These are phyloP conservation scores for Odobenus rosmarus DNA, from an alignment of 2,113 vertebrate species.

Conservation along the genomic window DNA sequence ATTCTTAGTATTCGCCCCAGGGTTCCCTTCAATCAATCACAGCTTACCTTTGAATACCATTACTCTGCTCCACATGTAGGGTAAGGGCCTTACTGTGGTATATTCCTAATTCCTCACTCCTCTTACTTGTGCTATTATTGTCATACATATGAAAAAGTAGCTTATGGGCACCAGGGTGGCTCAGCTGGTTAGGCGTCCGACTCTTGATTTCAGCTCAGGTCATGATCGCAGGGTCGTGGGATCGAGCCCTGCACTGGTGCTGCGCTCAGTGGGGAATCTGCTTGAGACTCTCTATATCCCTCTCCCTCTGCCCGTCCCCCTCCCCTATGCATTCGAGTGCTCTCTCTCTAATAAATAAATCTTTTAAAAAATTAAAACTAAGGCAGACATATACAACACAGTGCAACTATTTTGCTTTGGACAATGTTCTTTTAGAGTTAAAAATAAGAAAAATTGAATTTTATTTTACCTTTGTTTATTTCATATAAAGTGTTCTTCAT, in stretches of 20 bases:
- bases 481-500: not conserved
- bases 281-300: not conserved
- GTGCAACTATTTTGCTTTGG: not conserved
- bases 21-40: not conserved
- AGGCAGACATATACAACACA: not conserved
- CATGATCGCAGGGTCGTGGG: not conserved
- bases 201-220: not conserved
- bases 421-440: not conserved
- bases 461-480: not conserved
- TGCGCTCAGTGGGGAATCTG: not conserved
- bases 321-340: not conserved
- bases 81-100: not conserved
- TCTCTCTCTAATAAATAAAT: not conserved
- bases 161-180: not conserved
- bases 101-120: not conserved
- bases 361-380: not conserved
- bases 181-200: fast-evolving
- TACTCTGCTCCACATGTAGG: not conserved
- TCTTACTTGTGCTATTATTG: not conserved
- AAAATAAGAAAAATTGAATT: not conserved
- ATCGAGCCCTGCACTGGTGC: not conserved
- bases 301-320: not conserved
- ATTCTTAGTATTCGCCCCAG: not conserved
- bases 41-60: not conserved
- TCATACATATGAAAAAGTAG: not conserved